These are phyloP conservation scores for Catostylus mosaicus DNA, from an alignment of 30 jellyfish, hydroid and myxozoan genomes.

Conservation along the genomic window DNA sequence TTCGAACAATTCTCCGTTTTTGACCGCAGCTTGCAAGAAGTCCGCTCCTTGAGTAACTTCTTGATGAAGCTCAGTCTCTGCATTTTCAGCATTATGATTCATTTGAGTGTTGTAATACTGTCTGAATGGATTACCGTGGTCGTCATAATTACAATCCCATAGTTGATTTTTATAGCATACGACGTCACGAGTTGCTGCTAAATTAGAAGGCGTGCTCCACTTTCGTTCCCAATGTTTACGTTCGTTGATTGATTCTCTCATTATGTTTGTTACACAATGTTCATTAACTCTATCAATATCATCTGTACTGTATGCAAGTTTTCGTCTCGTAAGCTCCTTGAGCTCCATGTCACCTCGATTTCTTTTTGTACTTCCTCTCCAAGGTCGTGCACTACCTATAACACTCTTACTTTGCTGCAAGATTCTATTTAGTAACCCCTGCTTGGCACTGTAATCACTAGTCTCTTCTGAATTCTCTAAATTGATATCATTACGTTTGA, in stretches of 20 bases:
- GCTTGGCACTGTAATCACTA: not conserved
- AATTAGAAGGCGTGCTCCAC: not conserved
- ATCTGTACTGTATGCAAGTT: not conserved
- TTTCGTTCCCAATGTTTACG: conserved; percentile 14
- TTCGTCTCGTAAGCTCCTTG: not conserved
- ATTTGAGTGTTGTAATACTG: conserved; percentile 19
- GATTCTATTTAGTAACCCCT: conserved; percentile 24
- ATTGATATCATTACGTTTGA: not conserved
- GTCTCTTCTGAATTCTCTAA: not conserved
- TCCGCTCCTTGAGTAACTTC: conserved; percentile 15
- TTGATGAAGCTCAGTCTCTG: conserved; percentile 9
- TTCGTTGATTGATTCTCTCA: conserved; percentile 18
- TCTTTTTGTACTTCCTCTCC: conserved; percentile 6
- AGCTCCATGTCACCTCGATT: conserved; percentile 4
- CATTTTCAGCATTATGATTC: conserved; percentile 10
- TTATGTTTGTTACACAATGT: not conserved
- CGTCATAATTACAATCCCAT: conserved; percentile 35
- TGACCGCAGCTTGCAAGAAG: conserved; percentile 23
- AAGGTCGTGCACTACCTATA: not conserved
- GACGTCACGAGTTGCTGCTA: not conserved
- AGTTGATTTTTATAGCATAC: conserved; percentile 5
- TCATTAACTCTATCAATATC: not conserved
- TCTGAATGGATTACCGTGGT: conserved; percentile 29
- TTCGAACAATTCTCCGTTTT: conserved; percentile 16
- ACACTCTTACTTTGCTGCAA: conserved; percentile 12